phyloP scores from a whole-genome alignment of 2,888 invertebrate genomes.

The Troglohyphantes excavatus region DNA sequence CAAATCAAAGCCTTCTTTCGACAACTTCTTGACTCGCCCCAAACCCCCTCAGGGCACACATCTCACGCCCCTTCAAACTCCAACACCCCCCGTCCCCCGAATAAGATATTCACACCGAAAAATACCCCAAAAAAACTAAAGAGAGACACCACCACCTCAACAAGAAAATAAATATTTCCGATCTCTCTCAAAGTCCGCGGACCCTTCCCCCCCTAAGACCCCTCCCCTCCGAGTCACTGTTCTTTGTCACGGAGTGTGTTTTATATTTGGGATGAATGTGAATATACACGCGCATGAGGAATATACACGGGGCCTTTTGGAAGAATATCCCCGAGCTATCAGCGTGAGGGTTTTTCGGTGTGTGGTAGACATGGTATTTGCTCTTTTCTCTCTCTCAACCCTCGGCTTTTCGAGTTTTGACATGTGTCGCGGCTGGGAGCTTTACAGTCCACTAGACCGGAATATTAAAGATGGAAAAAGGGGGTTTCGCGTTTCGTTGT shows the following conservation, averaged over 20 bases:
- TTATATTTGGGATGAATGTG: background rate
- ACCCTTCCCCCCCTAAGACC: background rate
- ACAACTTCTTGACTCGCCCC: background rate
- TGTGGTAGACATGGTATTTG: constrained; percentile 24
- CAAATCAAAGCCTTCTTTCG: background rate
- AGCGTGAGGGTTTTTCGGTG: background rate
- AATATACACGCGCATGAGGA: constrained; percentile 18
- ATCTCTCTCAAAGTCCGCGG: background rate
- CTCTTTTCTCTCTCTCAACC: background rate
- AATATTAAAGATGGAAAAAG: constrained; percentile 59
- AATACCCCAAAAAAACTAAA: background rate
- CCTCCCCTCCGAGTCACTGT: background rate
- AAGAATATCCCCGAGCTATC: background rate
- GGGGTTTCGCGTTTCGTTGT: constrained; percentile 29
- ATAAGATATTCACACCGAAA: background rate
- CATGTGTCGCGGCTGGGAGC: constrained; percentile 44
- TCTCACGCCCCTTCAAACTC: background rate
- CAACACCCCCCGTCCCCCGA: background rate
- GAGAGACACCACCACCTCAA: background rate
- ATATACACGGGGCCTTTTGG: background rate
- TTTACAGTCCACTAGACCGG: constrained; percentile 56
- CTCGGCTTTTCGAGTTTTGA: constrained; percentile 19
- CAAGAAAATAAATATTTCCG: constrained; percentile 37
- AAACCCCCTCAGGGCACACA: background rate
- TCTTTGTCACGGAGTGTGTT: constrained; percentile 7